Base-by-base conservation (phyloP, 2,113 vertebrate species). In the Albula glossodonta region DNA sequence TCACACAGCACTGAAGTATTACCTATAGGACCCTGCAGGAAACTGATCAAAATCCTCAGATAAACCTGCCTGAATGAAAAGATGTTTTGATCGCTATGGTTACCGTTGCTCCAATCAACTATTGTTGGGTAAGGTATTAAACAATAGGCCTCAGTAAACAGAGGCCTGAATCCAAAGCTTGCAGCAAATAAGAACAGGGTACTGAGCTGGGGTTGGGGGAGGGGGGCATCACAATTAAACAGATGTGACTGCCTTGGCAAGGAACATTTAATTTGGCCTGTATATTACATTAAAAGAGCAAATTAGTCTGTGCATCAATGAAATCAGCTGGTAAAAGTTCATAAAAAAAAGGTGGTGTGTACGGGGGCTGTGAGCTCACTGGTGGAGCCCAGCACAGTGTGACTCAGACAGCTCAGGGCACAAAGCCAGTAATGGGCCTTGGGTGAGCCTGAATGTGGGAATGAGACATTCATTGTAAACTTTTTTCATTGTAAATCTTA, bases 181-280 rank as follows among this genome's bases (percentile, higher is more conserved):
- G 49, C 25, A 78, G 31, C 49, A 48, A 81, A 2, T 17, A 4
- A 77, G 48, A 51, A 8, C 7, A 48, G 49, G 19, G 13, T 1
- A 5, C 10, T 13, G n/a, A 56, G 70, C 2, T n/a, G 13, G 49
- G 15, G 66, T 22, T 10, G 12, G 51, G n/a, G 12, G 51, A 8
- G 78, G 77, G 77, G 17, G 77, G 31, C 9, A 56, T 78, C 78
- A 85, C 51, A 80, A 85, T 25, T 85, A 86, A 81, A 66, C 60
- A 51, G 51, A 84, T 60, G 25, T 57, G 80, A 83, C 66, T 77
- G 66, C 19, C 66, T 83, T 49, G 52, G 51, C 78, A 13, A 57
- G 50, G 78, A 81, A 87, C 84, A 90, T 89, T 88, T 89, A 85
- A 89, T 89, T 88, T 85, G 86, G 60, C 82, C 85, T 82, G 85